Base-by-base conservation (phyloP, 1,140 invertebrate species). In the Halictus rubicundus region DNA sequence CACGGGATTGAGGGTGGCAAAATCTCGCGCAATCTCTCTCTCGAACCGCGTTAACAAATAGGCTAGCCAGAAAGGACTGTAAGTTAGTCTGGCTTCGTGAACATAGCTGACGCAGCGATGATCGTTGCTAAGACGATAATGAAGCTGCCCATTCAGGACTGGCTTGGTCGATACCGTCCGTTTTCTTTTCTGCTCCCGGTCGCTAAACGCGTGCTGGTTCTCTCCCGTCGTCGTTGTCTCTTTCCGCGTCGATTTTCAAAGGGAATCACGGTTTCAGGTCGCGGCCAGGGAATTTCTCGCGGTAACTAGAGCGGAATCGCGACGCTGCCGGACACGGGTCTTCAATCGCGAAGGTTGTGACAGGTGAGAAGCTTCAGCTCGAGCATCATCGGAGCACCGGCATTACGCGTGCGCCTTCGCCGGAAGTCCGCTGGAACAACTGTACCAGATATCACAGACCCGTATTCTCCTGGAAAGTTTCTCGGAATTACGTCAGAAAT, bases 91-190 rank as follows among this genome's bases (percentile, higher is more conserved):
- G 54, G 57, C 65, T 76, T 52, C 59, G 25, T 37, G 49, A 63
- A 32, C 12, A 54, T 61, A 19, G 54, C 76, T 75, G 68, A 71
- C 60, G 21, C 46, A 59, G 52, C 69, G 32, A 59, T 46, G 65
- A 78, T 77, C 60, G 42, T 65, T 73, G 57, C 68, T 66, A 79
- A 61, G 78, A 68, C 63, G 71, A 80, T 77, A 75, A 79, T 59
- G 69, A 71, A 78, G 32, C 49, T 70, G 46, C 16, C 32, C 77
- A 64, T 79, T 32, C 61, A 79, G 21, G 52, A 57, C 39, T 42
- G 19, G 70, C 69, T 79, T 79, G 77, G 27, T 79, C 77, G 77
- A 79, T 79, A 79, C 60, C 25, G 23, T 21, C 16, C 42, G 9
- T 46, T 14, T 46, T 0, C 42, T 14, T 46, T 46, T 46, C 9